These are phyloP conservation scores for Dyspetes luteomarginatus DNA, from an alignment of 2,888 invertebrate genomes.

Conservation along the genomic window DNA sequence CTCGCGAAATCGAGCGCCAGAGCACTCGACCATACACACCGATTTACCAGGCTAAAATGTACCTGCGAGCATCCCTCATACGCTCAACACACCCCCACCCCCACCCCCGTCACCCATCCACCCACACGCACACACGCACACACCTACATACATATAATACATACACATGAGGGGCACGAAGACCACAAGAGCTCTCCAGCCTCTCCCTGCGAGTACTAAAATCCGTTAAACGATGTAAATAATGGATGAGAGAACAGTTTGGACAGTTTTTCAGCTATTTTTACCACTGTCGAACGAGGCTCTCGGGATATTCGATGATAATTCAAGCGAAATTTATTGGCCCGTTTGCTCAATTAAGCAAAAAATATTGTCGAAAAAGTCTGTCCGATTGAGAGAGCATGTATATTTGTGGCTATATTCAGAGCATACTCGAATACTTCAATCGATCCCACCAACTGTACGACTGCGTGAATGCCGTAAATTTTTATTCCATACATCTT, in stretches of 20 bases:
- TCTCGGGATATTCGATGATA: constrained; percentile 28
- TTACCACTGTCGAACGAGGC: constrained; percentile 64
- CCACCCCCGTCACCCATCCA: too few species aligned
- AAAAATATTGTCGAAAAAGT: constrained; percentile 47
- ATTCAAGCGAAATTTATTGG: constrained; percentile 58
- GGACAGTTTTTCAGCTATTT: constrained; percentile 81
- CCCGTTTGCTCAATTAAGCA: constrained; percentile 56
- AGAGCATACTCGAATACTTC: background rate
- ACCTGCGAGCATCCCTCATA: constrained; percentile 32
- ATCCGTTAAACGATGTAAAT: constrained; percentile 82
- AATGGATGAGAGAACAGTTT: constrained; percentile 77
- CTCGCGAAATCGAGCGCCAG: constrained; percentile 8
- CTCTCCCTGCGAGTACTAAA: constrained; percentile 72
- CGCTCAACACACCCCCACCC: background rate
- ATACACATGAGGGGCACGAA: background rate
- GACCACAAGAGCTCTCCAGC: background rate
- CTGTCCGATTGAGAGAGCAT: constrained; percentile 38
- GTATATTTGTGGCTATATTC: background rate
- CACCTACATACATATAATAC: too few species aligned
- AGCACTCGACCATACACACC: background rate
- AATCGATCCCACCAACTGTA: background rate
- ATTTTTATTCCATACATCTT: background rate
- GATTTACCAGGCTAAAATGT: constrained; percentile 36
- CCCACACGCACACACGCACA: background rate
- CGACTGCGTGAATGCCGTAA: background rate